Percentiles rank a stretch among this genome's conserved stretches.
These are phyloP conservation scores for Acromyrmex echinatior DNA, from an alignment of 1,140 invertebrate genomes.

Conservation along the genomic window DNA sequence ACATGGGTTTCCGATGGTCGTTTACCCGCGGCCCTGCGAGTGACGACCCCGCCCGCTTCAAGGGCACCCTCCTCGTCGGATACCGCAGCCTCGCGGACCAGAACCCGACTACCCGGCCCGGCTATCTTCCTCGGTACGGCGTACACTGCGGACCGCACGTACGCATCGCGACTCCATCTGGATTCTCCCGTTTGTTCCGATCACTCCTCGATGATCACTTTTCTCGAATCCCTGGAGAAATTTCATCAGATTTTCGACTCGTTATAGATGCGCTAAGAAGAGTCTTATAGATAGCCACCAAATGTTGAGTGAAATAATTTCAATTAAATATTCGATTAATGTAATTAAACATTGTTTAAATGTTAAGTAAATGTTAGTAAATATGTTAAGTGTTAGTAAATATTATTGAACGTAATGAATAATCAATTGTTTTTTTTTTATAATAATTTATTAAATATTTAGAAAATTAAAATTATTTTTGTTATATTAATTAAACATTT, in stretches of 20 bases:
- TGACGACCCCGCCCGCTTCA: constrained; percentile 87
- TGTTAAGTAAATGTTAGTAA: no score
- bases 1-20: constrained; percentile 85
- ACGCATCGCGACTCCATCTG: constrained; percentile 77
- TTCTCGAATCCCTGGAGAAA: background rate
- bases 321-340: no score
- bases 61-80: constrained; percentile 83
- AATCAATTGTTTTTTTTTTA: no score
- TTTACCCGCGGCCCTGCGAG: constrained; percentile 85
- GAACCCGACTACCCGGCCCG: constrained; percentile 76
- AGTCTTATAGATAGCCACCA: no score
- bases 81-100: constrained; percentile 78
- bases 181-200: constrained; percentile 71
- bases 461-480: no score
- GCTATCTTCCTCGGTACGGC: constrained; percentile 71
- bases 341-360: no score
- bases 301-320: no score
- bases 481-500: no score
- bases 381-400: no score
- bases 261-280: no score
- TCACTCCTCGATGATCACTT: background rate
- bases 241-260: constrained; percentile 30
- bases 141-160: constrained; percentile 73
- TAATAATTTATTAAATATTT: no score
- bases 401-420: no score